Percentiles rank a stretch among this genome's conserved stretches.
phyloP scores from a whole-genome alignment of 2,888 invertebrate species.

The Rhagonycha fulva region DNA sequence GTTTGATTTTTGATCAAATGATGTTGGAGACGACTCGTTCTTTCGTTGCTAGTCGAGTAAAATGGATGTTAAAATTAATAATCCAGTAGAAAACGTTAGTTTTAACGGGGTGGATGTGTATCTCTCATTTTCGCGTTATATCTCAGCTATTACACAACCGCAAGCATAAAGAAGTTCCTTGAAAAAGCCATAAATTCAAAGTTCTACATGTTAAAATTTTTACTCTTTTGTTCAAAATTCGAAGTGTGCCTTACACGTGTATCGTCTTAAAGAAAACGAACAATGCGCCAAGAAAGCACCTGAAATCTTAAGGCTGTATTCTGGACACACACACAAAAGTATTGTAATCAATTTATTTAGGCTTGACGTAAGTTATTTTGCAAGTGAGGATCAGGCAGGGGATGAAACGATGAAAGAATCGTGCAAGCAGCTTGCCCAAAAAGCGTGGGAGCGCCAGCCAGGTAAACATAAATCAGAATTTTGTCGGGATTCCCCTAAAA shows the following conservation, averaged over 20 bases:
- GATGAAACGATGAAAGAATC: conserved; percentile 25
- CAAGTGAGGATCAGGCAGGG: conserved; percentile 9
- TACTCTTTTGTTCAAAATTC: background rate
- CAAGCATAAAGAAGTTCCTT: background rate
- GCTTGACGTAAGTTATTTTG: conserved; percentile 28
- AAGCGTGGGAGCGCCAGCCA: conserved; percentile 7
- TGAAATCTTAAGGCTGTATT: conserved; percentile 22
- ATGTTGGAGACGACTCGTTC: too few species aligned
- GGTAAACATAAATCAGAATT: background rate
- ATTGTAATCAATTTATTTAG: conserved; percentile 12
- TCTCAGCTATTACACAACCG: background rate
- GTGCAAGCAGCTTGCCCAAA: background rate
- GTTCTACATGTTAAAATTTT: background rate
- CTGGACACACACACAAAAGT: conserved; percentile 3
- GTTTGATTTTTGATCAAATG: too few species aligned
- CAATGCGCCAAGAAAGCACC: conserved; percentile 33
- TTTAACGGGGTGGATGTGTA: too few species aligned
- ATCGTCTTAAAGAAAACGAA: conserved; percentile 10
- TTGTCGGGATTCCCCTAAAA: background rate
- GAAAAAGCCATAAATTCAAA: background rate
- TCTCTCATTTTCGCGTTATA: too few species aligned
- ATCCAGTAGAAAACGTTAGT: too few species aligned
- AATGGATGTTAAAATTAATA: too few species aligned
- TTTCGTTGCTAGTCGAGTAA: too few species aligned
- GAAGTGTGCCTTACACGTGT: conserved; percentile 36